Evolutionary conservation across 30 jellyfish, hydroid and myxozoan genomes (phyloP).

Genomic region (Turritopsis rubra): DNA sequence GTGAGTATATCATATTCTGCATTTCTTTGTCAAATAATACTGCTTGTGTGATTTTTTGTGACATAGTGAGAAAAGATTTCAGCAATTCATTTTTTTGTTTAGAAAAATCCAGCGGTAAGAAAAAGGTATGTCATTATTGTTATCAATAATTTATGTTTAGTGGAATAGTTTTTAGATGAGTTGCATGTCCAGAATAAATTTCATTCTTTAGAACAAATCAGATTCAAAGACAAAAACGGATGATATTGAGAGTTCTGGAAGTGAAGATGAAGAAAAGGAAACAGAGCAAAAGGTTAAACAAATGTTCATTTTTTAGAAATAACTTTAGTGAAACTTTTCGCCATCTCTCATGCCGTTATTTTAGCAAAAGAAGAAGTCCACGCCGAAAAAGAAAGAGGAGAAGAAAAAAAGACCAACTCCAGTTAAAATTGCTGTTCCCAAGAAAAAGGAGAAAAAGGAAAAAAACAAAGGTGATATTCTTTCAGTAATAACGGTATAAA

Average conservation of each 20-base stretch:
- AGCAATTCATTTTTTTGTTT: neutral
- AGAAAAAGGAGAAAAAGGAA: constrained; percentile 39
- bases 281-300: neutral
- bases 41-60: too few species aligned
- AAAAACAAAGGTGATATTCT: neutral
- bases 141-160: too few species aligned
- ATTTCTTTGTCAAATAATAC: too few species aligned
- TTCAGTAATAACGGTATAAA: too few species aligned
- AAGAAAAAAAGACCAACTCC: constrained; percentile 48
- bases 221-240: neutral
- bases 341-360: neutral
- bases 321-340: neutral
- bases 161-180: neutral
- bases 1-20: neutral
- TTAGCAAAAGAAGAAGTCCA: neutral
- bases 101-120: constrained; percentile 7
- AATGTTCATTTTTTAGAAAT: neutral
- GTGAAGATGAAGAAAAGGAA: neutral
- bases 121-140: neutral
- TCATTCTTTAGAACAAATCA: neutral
- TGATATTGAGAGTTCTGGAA: neutral
- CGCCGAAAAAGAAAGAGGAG: constrained; percentile 4
- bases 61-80: neutral
- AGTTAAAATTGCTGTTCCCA: constrained; percentile 57
- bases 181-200: neutral